These are phyloP conservation scores for Syngnathus scovelli DNA, from an alignment of 2,113 vertebrate genomes.

Conservation along the genomic window DNA sequence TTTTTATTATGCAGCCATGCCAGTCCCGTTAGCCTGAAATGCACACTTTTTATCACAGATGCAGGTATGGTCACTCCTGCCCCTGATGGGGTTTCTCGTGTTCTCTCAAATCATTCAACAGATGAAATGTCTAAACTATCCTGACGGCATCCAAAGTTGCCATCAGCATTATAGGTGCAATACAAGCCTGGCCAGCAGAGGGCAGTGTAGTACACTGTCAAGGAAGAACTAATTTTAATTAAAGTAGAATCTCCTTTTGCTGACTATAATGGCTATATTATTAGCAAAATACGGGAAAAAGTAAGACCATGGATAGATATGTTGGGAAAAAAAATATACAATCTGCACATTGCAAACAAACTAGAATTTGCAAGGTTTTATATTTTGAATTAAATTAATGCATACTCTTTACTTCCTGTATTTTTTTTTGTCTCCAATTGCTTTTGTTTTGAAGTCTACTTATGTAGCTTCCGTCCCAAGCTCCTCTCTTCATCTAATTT, in stretches of 20 bases:
- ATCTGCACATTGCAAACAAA: background rate
- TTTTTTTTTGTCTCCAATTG: background rate
- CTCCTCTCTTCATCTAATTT: background rate
- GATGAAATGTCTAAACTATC: too few relatives aligned
- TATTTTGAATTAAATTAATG: too few relatives aligned
- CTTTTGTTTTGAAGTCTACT: slow-evolving; percentile 29
- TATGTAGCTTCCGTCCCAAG: background rate
- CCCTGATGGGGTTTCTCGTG: too few relatives aligned
- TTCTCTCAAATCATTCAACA: too few relatives aligned
- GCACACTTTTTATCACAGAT: too few relatives aligned
- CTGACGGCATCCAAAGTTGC: too few relatives aligned
- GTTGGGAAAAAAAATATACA: too few relatives aligned
- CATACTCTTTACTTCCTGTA: background rate
- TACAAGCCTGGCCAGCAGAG: slow-evolving; percentile 21
- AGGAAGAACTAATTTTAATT: background rate
- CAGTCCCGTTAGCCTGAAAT: too few relatives aligned
- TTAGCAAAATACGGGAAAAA: background rate
- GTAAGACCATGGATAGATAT: too few relatives aligned
- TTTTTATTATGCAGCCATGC: background rate
- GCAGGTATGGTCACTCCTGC: too few relatives aligned
- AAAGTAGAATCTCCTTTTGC: background rate
- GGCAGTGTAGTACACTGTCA: slow-evolving; percentile 9
- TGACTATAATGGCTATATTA: background rate
- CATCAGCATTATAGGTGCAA: background rate
- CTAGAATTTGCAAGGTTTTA: background rate